phyloP scores from a whole-genome alignment of 35 echinoderm and acorn worm species.

The Ophioderma brevispina region DNA sequence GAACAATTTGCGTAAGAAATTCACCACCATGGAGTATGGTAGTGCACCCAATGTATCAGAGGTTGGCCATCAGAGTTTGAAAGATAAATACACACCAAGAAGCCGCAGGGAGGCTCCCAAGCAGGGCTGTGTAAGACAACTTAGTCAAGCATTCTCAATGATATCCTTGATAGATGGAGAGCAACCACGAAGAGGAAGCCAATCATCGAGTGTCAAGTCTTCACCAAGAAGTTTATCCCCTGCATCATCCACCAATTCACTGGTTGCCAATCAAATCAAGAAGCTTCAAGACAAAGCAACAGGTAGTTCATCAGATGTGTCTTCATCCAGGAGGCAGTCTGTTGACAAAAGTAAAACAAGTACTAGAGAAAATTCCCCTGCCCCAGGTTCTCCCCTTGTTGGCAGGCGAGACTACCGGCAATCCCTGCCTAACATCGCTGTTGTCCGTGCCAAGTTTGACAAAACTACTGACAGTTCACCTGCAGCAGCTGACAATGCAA shows the following conservation, averaged over 20 bases:
- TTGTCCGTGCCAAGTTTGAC: constrained; percentile 78
- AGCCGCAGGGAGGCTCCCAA: constrained; percentile 57
- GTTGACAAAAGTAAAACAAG: constrained; percentile 29
- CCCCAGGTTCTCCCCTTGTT: background rate
- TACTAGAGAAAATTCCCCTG: constrained; percentile 8
- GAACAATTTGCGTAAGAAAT: constrained; percentile 68
- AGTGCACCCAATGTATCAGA: constrained; percentile 59
- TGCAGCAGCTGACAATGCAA: background rate
- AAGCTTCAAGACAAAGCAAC: constrained; percentile 60
- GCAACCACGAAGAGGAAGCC: constrained; percentile 41
- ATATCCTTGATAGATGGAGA: constrained; percentile 27
- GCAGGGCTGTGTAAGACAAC: constrained; percentile 73
- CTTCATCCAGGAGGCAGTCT: constrained; percentile 31
- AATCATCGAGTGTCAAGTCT: constrained; percentile 65
- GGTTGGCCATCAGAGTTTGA: constrained; percentile 23
- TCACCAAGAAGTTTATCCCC: constrained; percentile 82
- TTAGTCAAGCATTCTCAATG: constrained; percentile 80
- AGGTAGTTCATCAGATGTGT: constrained; percentile 16
- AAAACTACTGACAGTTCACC: background rate
- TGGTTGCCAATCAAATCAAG: constrained; percentile 80
- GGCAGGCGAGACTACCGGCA: constrained; percentile 51
- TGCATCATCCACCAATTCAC: constrained; percentile 76
- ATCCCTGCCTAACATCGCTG: constrained; percentile 69
- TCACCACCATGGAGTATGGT: constrained; percentile 35
- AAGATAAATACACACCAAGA: constrained; percentile 38